Evolutionary conservation across 2,888 invertebrate species (phyloP).

Genomic region (Mythimna vitellina): DNA sequence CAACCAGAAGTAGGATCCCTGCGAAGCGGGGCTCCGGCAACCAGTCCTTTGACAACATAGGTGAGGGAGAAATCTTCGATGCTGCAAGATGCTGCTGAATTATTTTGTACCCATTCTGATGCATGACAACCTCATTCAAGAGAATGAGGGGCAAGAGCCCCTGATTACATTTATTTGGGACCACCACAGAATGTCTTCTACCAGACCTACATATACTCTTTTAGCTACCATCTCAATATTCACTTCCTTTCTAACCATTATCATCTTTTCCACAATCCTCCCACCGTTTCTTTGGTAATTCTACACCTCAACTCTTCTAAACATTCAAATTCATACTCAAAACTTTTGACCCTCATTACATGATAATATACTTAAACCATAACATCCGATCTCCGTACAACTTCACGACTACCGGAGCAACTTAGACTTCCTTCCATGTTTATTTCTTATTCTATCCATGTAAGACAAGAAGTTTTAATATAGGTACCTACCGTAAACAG

Average conservation of each 20-base stretch:
- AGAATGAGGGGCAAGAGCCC: too few species aligned
- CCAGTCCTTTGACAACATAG: too few species aligned
- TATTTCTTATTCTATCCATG: background rate
- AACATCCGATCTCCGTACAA: background rate
- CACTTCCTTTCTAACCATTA: background rate
- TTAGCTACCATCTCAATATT: too few species aligned
- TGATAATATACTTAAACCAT: background rate
- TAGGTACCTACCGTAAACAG: too few species aligned
- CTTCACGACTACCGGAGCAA: background rate
- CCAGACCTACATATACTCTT: background rate
- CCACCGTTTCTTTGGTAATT: background rate
- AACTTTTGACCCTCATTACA: background rate
- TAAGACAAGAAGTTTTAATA: background rate
- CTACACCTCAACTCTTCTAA: background rate
- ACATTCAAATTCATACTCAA: background rate
- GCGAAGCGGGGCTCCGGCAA: too few species aligned
- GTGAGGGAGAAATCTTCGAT: too few species aligned
- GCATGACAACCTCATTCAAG: too few species aligned
- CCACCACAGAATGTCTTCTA: too few species aligned
- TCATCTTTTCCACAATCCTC: background rate
- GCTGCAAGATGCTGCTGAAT: too few species aligned
- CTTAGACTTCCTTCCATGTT: background rate
- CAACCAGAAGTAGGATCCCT: too few species aligned
- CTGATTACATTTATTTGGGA: too few species aligned
- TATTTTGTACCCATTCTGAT: too few species aligned